Evolutionary conservation across 2,113 vertebrate species (phyloP).

Genomic region (Anhinga rufa): DNA sequence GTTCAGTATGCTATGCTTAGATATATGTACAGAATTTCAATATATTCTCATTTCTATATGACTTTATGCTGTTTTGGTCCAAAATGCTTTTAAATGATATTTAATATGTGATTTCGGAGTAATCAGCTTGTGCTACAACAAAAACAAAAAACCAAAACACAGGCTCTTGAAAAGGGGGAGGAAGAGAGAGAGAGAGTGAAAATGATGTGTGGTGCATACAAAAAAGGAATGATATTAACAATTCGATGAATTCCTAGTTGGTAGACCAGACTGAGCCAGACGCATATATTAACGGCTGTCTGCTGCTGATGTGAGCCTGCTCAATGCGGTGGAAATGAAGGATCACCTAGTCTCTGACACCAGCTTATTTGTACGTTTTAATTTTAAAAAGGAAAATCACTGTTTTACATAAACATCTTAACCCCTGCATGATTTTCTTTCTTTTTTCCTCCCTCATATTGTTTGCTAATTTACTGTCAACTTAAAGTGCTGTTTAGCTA

Average conservation of each 20-base stretch:
- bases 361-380: constrained; percentile 77
- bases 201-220: constrained; percentile 88
- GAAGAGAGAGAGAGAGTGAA: constrained; percentile 76
- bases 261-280: constrained; percentile 91
- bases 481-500: constrained; percentile 51
- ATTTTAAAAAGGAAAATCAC: constrained; percentile 74
- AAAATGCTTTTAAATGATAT: constrained; percentile 62
- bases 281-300: constrained; percentile 96
- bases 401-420: constrained; percentile 69
- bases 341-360: constrained; percentile 75
- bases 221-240: constrained; percentile 89
- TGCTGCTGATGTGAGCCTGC: constrained; percentile 84
- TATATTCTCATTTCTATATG: not conserved
- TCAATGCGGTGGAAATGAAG: constrained; percentile 84
- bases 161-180: constrained; percentile 78
- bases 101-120: constrained; percentile 78
- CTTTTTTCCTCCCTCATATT: constrained; percentile 26
- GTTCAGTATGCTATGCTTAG: not conserved
- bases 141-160: constrained; percentile 60
- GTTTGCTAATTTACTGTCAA: constrained; percentile 67
- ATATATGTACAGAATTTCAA: not conserved
- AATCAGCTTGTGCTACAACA: constrained; percentile 83
- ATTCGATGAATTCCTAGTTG: constrained; percentile 82
- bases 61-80: constrained; percentile 8
- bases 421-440: constrained; percentile 48